Evolutionary conservation across 2,888 invertebrate genomes (phyloP).

Genomic region (Leptopilina myrica): DNA sequence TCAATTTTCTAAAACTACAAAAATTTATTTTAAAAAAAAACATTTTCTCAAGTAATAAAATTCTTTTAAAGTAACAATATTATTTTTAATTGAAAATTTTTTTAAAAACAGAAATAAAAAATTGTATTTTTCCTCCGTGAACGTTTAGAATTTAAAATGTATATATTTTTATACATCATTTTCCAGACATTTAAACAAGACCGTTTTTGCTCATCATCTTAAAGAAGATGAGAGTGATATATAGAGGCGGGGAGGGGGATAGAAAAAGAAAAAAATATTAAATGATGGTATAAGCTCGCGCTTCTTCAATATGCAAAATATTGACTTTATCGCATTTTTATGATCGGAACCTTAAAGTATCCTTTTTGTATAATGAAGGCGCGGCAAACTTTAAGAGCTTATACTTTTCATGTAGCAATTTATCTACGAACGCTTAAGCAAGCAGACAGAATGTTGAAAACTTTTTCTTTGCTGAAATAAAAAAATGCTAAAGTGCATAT

Average conservation of each 20-base stretch:
- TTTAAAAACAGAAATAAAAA: too few relatives aligned
- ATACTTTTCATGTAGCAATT: slow-evolving; percentile 29
- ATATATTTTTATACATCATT: too few relatives aligned
- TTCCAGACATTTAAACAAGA: not conserved
- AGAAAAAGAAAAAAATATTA: not conserved
- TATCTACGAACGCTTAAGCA: slow-evolving; percentile 21
- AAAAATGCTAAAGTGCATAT: not conserved
- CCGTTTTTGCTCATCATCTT: too few relatives aligned
- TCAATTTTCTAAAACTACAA: too few relatives aligned
- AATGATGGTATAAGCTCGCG: slow-evolving; percentile 8
- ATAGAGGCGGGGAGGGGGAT: not conserved
- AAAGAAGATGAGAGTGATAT: slow-evolving; percentile 9
- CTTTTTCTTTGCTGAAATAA: not conserved
- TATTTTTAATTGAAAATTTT: too few relatives aligned
- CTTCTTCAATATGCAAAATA: slow-evolving; percentile 12
- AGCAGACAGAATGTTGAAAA: slow-evolving; percentile 18
- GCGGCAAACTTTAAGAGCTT: slow-evolving; percentile 17
- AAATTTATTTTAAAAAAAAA: too few relatives aligned
- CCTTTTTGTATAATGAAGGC: slow-evolving; percentile 11
- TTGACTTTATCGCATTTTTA: slow-evolving; percentile 19
- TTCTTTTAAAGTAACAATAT: too few relatives aligned
- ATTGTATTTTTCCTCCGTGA: too few relatives aligned
- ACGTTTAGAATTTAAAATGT: too few relatives aligned
- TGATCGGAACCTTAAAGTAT: not conserved
- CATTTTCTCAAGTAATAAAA: too few relatives aligned